Conservation (phyloP, 2,113 vertebrate genomes). For the Alectura lathami region DNA sequence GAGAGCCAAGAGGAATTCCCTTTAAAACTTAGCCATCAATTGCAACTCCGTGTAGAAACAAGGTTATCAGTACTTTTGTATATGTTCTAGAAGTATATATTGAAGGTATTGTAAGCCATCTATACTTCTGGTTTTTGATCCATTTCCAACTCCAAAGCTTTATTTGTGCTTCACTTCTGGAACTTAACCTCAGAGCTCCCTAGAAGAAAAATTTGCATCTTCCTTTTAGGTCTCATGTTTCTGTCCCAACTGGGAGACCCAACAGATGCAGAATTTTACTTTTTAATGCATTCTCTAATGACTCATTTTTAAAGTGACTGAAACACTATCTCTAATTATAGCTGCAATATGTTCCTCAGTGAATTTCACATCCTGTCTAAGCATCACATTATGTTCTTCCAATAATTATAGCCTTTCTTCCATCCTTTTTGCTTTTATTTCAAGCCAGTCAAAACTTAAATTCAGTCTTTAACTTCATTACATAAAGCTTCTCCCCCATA, state of each 20-base stretch:
- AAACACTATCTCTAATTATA: slow-evolving; percentile 75
- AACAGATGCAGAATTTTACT: slow-evolving; percentile 71
- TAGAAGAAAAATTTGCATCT: slow-evolving; percentile 31
- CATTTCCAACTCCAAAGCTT: not conserved
- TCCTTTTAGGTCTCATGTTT: slow-evolving; percentile 24
- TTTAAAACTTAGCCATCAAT: not conserved
- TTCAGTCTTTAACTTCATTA: slow-evolving; percentile 31
- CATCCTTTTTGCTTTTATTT: slow-evolving; percentile 49
- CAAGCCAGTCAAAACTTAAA: slow-evolving; percentile 63
- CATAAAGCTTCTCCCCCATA: not conserved
- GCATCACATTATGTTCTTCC: slow-evolving; percentile 70
- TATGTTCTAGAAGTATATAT: not conserved
- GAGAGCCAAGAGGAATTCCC: not conserved
- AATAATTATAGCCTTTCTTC: slow-evolving; percentile 70
- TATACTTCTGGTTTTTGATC: not conserved
- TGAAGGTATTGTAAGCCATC: not conserved
- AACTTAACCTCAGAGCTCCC: slow-evolving; percentile 38
- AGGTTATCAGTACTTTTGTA: not conserved
- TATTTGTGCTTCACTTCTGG: not conserved
- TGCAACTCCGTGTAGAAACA: not conserved
- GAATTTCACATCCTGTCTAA: slow-evolving; percentile 70
- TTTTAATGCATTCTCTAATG: slow-evolving; percentile 73
- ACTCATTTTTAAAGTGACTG: slow-evolving; percentile 73
- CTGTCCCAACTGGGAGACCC: slow-evolving; percentile 58
- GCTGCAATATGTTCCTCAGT: slow-evolving; percentile 67